Percentiles rank a stretch among this genome's conserved stretches.
phyloP scores from a whole-genome alignment of 2,113 vertebrate genomes.

The Toxotes chatareus region DNA sequence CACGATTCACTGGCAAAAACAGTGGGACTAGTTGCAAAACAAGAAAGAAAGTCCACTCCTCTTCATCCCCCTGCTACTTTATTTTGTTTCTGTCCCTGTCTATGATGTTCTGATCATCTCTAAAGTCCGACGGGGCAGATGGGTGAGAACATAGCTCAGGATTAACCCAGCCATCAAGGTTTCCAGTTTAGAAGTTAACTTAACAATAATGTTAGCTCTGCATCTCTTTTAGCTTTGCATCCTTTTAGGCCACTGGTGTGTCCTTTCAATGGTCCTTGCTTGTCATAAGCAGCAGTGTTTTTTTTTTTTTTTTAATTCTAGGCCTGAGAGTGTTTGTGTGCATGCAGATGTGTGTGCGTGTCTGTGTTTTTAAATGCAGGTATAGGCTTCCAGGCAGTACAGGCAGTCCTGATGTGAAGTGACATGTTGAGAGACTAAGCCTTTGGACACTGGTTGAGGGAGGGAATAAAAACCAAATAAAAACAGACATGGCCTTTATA shows the following conservation, averaged over 20 bases:
- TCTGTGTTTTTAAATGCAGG: conserved; percentile 63
- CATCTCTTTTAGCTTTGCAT: conserved; percentile 15
- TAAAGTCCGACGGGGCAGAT: conserved; percentile 49
- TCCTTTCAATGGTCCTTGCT: conserved; percentile 49
- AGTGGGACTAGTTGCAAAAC: conserved; percentile 8
- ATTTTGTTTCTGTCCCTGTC: conserved; percentile 4
- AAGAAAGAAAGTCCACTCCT: conserved; percentile 1
- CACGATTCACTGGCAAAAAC: conserved; percentile 27
- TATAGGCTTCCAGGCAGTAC: conserved; percentile 52
- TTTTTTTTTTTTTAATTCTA: background rate
- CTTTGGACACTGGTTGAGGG: conserved; percentile 63
- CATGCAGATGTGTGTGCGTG: conserved; percentile 18
- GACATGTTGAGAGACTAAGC: conserved; percentile 64
- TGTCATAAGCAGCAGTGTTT: conserved; percentile 26
- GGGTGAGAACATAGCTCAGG: conserved; percentile 28
- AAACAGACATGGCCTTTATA: conserved; percentile 58
- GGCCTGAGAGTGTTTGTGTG: conserved; percentile 7
- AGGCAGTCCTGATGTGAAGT: conserved; percentile 63
- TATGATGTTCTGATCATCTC: conserved; percentile 22
- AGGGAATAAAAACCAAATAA: conserved; percentile 40
- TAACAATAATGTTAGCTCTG: conserved; percentile 8
- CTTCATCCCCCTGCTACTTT: background rate
- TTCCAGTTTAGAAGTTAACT: conserved; percentile 42
- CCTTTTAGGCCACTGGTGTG: conserved; percentile 27
- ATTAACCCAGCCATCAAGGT: conserved; percentile 29